Evolutionary conservation across 2,797 vertebrate genomes (phyloP), one percentile per base, ranked within the genome.

Genomic region (Anabacerthia variegaticeps): DNA sequence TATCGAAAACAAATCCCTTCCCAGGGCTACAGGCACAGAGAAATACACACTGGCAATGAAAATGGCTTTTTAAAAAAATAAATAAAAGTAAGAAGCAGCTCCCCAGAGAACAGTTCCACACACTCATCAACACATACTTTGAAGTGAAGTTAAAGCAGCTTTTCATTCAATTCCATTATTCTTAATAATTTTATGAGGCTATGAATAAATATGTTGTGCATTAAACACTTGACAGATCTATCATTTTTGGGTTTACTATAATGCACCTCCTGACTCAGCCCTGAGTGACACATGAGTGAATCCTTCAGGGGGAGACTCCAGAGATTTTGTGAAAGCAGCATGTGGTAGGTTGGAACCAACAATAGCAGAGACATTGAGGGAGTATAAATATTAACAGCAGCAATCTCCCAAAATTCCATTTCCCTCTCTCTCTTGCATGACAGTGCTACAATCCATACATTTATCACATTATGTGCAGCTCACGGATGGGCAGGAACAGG

Each of bases 241-340:
- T 30, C 68, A 6, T 7, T 63, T 79, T 81, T 77, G 72, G n/a
- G 14, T 93, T 90, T 91, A 72, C 73, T 92, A 36, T 5, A 48
- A 55, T 7, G 13, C 21, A 16, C 27, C 77, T 52, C 52, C 30
- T 74, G 62, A 51, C 65, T 89, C 88, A 92, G 54, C 52, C 88
- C 8, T 24, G 82, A 93, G 75, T 71, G 89, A 88, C 87, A 91
- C 56, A 77, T 46, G 88, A 95, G 85, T 9, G 92, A 90, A 6
- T 5, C 58, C 63, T 93, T 58, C 58, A 37, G 76, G 69, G 56
- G 12, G 73, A 78, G 49, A 61, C 59, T 12, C 23, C 37, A 84
- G 91, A 34, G 81, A 23, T 28, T 77, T 28, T 46, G 78, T n/a
- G 89, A 69, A 69, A 86, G 16, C 90, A 88, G 82, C 22, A 44